Evolutionary conservation across 1,140 invertebrate genomes (phyloP).

Genomic region (Colletes latitarsis): DNA sequence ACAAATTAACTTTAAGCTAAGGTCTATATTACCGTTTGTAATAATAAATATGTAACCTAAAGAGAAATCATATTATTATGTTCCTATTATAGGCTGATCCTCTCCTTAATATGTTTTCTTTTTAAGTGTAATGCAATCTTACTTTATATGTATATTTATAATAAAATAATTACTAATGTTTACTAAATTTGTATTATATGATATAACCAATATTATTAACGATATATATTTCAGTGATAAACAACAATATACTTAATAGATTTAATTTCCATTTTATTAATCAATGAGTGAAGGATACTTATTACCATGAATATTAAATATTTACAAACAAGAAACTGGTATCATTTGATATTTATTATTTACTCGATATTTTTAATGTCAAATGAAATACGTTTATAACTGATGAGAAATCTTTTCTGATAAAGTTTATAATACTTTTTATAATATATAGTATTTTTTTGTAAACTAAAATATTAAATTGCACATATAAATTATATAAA

Average conservation of each 20-base stretch:
- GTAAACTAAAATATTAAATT: no score
- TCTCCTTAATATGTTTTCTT: constrained; percentile 2
- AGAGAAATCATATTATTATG: constrained; percentile 16
- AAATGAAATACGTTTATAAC: no score
- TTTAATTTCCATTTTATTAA: background rate
- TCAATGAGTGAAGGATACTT: no score
- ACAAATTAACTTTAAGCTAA: constrained; percentile 59
- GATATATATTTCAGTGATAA: background rate
- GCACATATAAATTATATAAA: no score
- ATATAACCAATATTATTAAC: background rate
- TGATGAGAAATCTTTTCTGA: no score
- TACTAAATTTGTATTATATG: background rate
- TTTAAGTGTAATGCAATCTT: background rate
- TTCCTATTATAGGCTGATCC: background rate
- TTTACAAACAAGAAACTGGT: no score
- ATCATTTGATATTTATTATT: no score
- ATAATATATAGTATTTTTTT: no score
- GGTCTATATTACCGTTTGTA: constrained; percentile 50
- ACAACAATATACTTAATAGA: background rate
- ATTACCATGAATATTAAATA: no score
- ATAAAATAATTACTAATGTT: background rate
- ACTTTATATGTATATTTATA: background rate
- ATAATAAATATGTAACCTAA: constrained; percentile 58
- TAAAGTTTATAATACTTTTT: no score
- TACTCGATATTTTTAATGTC: no score